These are phyloP conservation scores for Patella ulyssiponensis DNA, from an alignment of 2,888 invertebrate genomes.

Conservation along the genomic window DNA sequence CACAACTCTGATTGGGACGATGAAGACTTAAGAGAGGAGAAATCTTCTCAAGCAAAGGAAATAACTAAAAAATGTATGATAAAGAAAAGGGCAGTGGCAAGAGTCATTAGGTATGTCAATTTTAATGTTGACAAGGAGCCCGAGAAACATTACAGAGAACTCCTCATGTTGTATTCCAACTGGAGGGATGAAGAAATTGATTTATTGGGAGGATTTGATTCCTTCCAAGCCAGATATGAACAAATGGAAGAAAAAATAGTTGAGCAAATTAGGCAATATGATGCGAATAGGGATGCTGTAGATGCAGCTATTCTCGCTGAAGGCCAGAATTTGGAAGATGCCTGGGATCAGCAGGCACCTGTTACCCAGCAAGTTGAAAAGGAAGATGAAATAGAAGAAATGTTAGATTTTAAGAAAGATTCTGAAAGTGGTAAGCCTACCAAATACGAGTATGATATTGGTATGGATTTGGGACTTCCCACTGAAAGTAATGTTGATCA, in stretches of 20 bases:
- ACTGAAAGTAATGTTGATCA: conserved; percentile 23
- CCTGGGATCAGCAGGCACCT: conserved; percentile 34
- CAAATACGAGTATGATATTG: conserved; percentile 39
- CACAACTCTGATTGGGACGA: conserved; percentile 21
- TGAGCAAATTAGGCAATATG: conserved; percentile 26
- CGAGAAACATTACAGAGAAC: conserved; percentile 54
- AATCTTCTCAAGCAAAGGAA: conserved; percentile 30
- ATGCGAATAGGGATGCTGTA: conserved; percentile 31
- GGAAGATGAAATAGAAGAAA: background rate
- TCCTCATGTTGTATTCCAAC: conserved; percentile 44
- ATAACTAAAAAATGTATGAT: conserved; percentile 18
- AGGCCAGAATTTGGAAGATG: conserved; percentile 30
- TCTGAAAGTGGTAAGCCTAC: conserved; percentile 17
- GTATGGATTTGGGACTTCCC: conserved; percentile 34
- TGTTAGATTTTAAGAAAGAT: background rate
- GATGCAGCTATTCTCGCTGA: conserved; percentile 29
- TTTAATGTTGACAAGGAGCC: conserved; percentile 43
- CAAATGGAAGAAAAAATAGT: conserved; percentile 19
- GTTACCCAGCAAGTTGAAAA: background rate
- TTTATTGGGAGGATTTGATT: conserved; percentile 11
- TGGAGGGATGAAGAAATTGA: conserved; percentile 58
- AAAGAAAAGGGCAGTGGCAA: background rate
- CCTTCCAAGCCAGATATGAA: background rate
- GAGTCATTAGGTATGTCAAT: conserved; percentile 39
- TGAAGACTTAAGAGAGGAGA: conserved; percentile 8